phyloP scores from a whole-genome alignment of 1,140 invertebrate species.

The Anastatus disparis region DNA sequence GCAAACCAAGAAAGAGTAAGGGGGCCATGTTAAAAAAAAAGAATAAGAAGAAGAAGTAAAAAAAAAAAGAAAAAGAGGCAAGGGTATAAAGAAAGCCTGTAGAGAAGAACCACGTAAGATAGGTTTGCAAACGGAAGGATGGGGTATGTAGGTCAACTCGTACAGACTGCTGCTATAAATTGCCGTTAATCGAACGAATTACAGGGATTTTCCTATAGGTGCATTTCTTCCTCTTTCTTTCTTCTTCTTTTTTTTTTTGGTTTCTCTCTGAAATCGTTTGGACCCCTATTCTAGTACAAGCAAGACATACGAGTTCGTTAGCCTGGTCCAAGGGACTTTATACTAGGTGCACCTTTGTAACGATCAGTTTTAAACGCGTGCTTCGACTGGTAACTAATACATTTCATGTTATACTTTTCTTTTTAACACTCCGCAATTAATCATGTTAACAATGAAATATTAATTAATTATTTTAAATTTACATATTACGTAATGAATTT shows the following conservation, averaged over 20 bases:
- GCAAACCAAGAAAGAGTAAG: slow-evolving; percentile 14
- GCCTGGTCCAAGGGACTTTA: too few species aligned
- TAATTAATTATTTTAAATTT: too few species aligned
- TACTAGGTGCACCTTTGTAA: too few species aligned
- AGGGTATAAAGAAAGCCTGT: not conserved
- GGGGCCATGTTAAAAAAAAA: not conserved
- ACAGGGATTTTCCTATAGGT: slow-evolving; percentile 37
- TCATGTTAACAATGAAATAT: too few species aligned
- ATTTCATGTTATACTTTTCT: too few species aligned
- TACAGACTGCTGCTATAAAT: slow-evolving; percentile 38
- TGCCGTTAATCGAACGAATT: slow-evolving; percentile 43
- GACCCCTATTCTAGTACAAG: too few species aligned
- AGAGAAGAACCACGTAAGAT: slow-evolving; percentile 7
- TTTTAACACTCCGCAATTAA: too few species aligned
- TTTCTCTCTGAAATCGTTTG: too few species aligned
- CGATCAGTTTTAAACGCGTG: too few species aligned
- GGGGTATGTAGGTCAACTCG: slow-evolving; percentile 35
- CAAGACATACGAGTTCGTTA: not conserved
- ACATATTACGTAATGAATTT: too few species aligned
- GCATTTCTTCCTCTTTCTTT: not conserved
- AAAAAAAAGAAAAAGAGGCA: not conserved
- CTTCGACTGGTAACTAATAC: too few species aligned
- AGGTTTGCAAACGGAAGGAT: slow-evolving; percentile 1
- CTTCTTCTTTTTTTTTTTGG: not conserved
- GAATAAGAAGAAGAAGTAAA: not conserved